Evolutionary conservation across 2,797 vertebrate species (phyloP).

Genomic region (Pangasius mekongensis): DNA sequence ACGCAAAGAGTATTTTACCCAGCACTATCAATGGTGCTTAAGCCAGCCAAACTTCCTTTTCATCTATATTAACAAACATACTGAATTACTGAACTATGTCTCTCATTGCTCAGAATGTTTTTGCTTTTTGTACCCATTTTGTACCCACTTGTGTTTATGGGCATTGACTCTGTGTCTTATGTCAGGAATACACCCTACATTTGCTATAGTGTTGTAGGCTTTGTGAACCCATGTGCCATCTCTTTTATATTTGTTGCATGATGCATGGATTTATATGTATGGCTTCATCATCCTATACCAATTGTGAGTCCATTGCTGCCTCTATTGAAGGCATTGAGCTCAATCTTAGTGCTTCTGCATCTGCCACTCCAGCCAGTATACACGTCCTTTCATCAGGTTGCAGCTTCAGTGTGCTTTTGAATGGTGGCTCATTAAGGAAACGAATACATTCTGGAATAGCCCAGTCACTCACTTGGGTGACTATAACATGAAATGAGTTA

Average conservation of each 20-base stretch:
- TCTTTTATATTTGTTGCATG: background rate
- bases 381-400: background rate
- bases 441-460: background rate
- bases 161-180: background rate
- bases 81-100: background rate
- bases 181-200: background rate
- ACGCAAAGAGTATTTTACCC: background rate
- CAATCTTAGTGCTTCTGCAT: background rate
- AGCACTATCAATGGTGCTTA: background rate
- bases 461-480: background rate
- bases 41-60: background rate
- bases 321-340: background rate
- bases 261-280: background rate
- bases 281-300: background rate
- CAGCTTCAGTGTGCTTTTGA: background rate
- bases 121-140: background rate
- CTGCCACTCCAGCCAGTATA: background rate
- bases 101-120: background rate
- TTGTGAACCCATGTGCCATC: background rate
- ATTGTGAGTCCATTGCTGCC: background rate
- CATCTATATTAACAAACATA: background rate
- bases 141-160: background rate
- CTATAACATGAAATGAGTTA: background rate
- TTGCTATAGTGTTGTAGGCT: background rate
- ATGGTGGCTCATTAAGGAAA: background rate